Evolutionary conservation across 1,140 invertebrate genomes (phyloP), one percentile per base, ranked within the genome.

Genomic region (Cotesia vestalis): DNA sequence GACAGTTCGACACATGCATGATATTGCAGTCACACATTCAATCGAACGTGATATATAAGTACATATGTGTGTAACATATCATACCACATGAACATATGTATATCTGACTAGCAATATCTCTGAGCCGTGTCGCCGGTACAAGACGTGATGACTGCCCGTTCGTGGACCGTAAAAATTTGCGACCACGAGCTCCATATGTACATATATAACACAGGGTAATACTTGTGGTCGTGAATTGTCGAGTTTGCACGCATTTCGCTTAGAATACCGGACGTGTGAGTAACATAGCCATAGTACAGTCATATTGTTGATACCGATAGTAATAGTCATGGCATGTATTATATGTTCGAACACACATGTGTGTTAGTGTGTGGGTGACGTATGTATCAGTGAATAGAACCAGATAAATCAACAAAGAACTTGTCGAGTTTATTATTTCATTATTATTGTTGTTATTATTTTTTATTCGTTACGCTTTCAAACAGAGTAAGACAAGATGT

Each of bases 121-220:
- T 61, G 17, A 12, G 38, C 55, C 68, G 68, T 69, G 57, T 69
- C 57, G 57, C 36, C 59, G 57, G 59, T 61, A 61, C 36, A 69
- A 69, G 59, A 69, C 53, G 40, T 46, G 40, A 46, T 46, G 40
- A 69, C 61, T 69, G 60, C 36, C 34, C 9, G 60, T 62, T 17
- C 20, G 38, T 69, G 57, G 57, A 69, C 68, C 68, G 40, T 69
- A 36, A 69, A 46, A 62, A 68, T 59, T 40, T 34, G n/a, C 53
- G 14, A 20, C 40, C 53, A 34, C 38, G 36, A 59, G 51, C 12
- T 59, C 57, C 3, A 14, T 5, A 55, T 20, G 17, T 59, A 9
- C 8, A 17, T 59, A 27, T 17, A 8, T 5, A 27, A 17, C 9
- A 59, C 20, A 36, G 27, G n/a, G 34, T 27, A 59, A 4, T 20